A percentile compares a stretch with the other conserved stretches of the same genome.
phyloP scores from a whole-genome alignment of 2,113 vertebrate species.

The Rhea americana region DNA sequence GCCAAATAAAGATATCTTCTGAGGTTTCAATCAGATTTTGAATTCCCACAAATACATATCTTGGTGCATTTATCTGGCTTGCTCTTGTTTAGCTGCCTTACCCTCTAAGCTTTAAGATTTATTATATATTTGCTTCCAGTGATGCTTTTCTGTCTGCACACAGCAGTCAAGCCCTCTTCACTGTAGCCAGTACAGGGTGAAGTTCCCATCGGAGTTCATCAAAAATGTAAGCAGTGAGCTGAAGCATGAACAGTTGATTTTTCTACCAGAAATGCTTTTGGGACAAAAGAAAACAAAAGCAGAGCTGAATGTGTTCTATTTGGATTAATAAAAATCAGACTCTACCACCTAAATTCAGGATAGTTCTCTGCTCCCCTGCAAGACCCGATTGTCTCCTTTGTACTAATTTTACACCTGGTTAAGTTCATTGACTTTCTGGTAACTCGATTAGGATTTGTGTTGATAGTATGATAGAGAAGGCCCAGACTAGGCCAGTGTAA shows the following conservation, averaged over 20 bases:
- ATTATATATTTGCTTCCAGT: neutral
- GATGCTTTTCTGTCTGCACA: neutral
- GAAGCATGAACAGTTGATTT: neutral
- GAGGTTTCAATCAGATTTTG: slow-evolving; percentile 18
- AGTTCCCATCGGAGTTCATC: neutral
- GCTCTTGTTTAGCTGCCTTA: neutral
- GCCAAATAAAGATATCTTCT: neutral
- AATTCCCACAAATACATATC: slow-evolving; percentile 8
- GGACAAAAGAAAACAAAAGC: neutral
- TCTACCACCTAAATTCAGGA: neutral
- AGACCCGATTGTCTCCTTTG: neutral
- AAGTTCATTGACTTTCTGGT: neutral
- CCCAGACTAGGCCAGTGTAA: neutral
- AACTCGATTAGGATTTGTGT: neutral
- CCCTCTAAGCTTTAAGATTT: neutral
- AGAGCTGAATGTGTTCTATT: neutral
- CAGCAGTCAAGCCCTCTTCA: neutral
- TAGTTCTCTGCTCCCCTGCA: neutral
- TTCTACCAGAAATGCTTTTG: neutral
- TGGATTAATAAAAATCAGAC: neutral
- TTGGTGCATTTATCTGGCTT: neutral
- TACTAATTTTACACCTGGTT: neutral
- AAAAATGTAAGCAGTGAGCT: neutral
- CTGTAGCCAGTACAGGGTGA: neutral
- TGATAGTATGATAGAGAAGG: neutral